phyloP scores from a whole-genome alignment of 2,888 invertebrate species.

The Neoaliturus tenellus region DNA sequence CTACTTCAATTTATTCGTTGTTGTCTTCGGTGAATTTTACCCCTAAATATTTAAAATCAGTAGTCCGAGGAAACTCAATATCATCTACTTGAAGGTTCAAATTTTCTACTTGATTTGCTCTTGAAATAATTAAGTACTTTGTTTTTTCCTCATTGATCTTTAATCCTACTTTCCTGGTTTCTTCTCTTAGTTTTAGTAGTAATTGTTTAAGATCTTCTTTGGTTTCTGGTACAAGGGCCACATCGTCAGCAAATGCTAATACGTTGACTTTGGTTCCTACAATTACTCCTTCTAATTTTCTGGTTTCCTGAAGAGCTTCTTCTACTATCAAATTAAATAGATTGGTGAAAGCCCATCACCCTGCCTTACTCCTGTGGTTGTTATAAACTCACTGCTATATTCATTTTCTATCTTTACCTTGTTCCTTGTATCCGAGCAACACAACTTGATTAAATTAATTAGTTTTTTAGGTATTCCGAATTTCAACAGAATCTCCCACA shows the following conservation, averaged over 20 bases:
- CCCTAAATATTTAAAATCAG: no score
- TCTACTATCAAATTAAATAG: constrained; percentile 7
- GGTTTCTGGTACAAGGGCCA: background rate
- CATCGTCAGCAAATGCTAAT: background rate
- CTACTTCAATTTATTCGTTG: no score
- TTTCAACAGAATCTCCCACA: constrained; percentile 45
- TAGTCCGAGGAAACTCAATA: no score
- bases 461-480: constrained; percentile 52
- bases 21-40: no score
- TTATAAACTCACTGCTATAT: background rate
- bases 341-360: constrained; percentile 43
- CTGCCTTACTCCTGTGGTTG: constrained; percentile 36
- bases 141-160: no score
- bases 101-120: no score
- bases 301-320: background rate
- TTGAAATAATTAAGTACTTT: no score
- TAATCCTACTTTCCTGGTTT: no score
- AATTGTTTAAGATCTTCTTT: background rate
- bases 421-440: background rate
- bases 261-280: background rate
- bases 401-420: background rate
- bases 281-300: background rate
- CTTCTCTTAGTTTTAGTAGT: no score
- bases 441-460: constrained; percentile 14
- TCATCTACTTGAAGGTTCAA: no score